Conservation (phyloP, 1,140 invertebrate species). For the Stegodyphus dumicola region DNA sequence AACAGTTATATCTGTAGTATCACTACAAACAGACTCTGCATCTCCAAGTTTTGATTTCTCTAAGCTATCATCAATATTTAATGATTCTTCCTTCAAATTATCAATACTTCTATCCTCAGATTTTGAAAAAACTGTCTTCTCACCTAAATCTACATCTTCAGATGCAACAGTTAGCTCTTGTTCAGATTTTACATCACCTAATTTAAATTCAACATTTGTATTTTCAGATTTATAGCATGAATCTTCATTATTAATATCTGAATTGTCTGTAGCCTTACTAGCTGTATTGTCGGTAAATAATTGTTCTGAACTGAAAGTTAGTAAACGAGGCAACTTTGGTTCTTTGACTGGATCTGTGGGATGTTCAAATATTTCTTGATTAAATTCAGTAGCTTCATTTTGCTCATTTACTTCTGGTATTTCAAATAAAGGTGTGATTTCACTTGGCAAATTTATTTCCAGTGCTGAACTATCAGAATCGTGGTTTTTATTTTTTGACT, state of each 20-base stretch:
- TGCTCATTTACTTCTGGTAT: slow-evolving; percentile 56
- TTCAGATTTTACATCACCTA: slow-evolving; percentile 2
- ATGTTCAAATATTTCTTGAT: slow-evolving; percentile 49
- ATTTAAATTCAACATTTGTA: not conserved
- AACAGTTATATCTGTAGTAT: slow-evolving; percentile 57
- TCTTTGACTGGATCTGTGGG: slow-evolving; percentile 24
- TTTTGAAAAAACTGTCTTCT: not conserved
- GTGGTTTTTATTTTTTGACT: slow-evolving; percentile 20
- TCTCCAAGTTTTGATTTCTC: slow-evolving; percentile 26
- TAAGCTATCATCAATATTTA: slow-evolving; percentile 42
- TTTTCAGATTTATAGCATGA: not conserved
- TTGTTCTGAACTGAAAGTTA: slow-evolving; percentile 51
- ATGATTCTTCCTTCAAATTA: not conserved
- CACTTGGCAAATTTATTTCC: slow-evolving; percentile 9
- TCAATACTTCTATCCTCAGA: not conserved
- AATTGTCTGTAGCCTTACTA: not conserved
- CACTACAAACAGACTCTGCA: slow-evolving; percentile 57
- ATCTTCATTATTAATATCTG: not conserved
- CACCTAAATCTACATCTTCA: not conserved
- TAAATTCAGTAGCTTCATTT: slow-evolving; percentile 58
- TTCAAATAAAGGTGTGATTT: slow-evolving; percentile 30
- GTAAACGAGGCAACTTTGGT: slow-evolving; percentile 27
- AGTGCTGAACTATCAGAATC: slow-evolving; percentile 7
- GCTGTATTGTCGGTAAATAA: slow-evolving; percentile 15
- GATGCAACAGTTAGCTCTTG: not conserved